Evolutionary conservation across 2,888 invertebrate species (phyloP).

Genomic region (Sinelater perroti): DNA sequence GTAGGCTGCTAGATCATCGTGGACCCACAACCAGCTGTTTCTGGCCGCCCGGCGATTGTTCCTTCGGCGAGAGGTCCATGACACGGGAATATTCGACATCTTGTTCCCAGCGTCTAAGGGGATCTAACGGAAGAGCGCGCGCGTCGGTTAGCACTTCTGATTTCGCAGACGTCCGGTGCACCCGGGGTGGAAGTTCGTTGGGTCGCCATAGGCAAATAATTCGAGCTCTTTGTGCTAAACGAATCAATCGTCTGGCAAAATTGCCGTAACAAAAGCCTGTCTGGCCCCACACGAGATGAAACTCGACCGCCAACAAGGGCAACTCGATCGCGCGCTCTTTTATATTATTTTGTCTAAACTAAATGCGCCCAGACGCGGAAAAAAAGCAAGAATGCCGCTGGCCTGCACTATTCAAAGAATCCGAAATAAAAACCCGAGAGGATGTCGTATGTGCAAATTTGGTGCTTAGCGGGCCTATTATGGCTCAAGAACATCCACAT

Average conservation of each 20-base stretch:
- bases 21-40: slow-evolving; percentile 35
- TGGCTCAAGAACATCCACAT: slow-evolving; percentile 13
- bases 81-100: slow-evolving; percentile 10
- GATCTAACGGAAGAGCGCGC: background rate
- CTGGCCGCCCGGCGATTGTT: slow-evolving; percentile 9
- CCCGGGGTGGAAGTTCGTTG: slow-evolving; percentile 32
- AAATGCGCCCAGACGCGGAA: slow-evolving; percentile 44
- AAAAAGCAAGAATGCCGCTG: slow-evolving; percentile 40
- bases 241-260: slow-evolving; percentile 46
- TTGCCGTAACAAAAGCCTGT: slow-evolving; percentile 46
- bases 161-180: slow-evolving; percentile 5
- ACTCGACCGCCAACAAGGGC: slow-evolving; percentile 42
- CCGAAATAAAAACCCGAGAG: slow-evolving; percentile 32
- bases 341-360: slow-evolving; percentile 42
- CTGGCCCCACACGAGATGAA: slow-evolving; percentile 45
- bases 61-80: slow-evolving; percentile 5
- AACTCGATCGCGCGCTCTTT: slow-evolving; percentile 44
- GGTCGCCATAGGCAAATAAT: slow-evolving; percentile 36
- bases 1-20: slow-evolving; percentile 37
- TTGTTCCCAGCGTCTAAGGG: background rate
- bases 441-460: slow-evolving; percentile 27
- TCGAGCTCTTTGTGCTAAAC: slow-evolving; percentile 35
- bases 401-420: slow-evolving; percentile 33
- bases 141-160: too few species aligned
- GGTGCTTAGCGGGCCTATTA: slow-evolving; percentile 28